Conservation (phyloP, 2,113 vertebrate species). For the Dasyurus viverrinus region DNA sequence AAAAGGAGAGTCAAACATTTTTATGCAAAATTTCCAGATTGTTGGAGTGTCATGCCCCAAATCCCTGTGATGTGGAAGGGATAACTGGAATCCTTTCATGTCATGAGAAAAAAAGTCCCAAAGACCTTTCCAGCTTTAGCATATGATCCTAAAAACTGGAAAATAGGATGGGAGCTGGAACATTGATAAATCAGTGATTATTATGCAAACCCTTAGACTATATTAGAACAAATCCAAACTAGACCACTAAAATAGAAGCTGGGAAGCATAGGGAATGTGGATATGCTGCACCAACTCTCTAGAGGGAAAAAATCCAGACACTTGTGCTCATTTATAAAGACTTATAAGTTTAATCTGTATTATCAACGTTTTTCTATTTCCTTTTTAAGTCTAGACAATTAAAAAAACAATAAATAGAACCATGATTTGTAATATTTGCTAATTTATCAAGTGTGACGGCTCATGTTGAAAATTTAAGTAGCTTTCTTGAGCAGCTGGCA, state of each 20-base stretch:
- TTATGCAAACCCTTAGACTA: neutral
- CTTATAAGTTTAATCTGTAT: neutral
- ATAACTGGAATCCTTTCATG: neutral
- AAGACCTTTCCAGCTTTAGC: neutral
- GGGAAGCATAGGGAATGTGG: neutral
- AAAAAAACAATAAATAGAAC: neutral
- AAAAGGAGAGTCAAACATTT: no score
- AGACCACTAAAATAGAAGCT: neutral
- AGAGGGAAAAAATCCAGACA: neutral
- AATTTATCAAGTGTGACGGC: neutral
- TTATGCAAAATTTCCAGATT: no score
- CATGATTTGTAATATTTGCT: neutral
- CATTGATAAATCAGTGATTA: neutral
- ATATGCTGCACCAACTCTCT: neutral
- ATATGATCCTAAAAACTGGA: neutral
- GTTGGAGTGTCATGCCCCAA: no score
- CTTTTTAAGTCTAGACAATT: neutral
- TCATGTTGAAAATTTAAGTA: neutral
- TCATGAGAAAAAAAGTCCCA: neutral
- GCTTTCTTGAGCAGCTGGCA: neutral
- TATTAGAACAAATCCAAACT: neutral
- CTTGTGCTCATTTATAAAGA: neutral
- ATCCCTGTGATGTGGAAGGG: no score
- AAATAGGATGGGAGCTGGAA: neutral
- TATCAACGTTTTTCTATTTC: neutral